Percentiles rank a stretch among this genome's conserved stretches.
These are phyloP conservation scores for Enteromius paludinosus DNA, from an alignment of 2,797 vertebrate species.

Conservation along the genomic window DNA sequence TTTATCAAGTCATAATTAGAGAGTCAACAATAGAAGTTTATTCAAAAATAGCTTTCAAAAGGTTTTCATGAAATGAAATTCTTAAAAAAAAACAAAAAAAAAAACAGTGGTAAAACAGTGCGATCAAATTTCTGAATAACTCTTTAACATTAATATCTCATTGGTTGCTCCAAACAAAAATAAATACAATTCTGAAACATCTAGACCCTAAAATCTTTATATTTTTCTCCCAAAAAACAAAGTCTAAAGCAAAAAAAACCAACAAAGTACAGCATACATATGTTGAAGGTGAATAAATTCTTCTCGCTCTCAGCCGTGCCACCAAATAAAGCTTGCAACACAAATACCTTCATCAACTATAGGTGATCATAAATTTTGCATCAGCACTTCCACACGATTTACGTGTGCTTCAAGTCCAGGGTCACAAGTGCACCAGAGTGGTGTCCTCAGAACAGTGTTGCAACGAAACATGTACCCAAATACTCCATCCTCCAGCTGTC, in stretches of 20 bases:
- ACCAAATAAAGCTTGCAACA: not conserved
- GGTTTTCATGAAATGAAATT: not conserved
- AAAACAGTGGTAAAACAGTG: slow-evolving; percentile 43
- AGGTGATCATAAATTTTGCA: slow-evolving; percentile 32
- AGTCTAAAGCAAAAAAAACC: not conserved
- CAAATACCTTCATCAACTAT: not conserved
- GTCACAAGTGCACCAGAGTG: slow-evolving; percentile 32
- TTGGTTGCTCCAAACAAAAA: slow-evolving; percentile 31
- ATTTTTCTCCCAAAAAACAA: not conserved
- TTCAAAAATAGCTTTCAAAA: slow-evolving; percentile 40
- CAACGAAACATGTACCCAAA: slow-evolving; percentile 48
- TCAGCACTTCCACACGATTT: slow-evolving; percentile 40
- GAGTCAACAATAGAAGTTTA: slow-evolving; percentile 25
- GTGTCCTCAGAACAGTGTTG: slow-evolving; percentile 59
- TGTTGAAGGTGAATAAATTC: not conserved
- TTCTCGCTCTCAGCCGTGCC: not conserved
- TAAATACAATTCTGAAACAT: slow-evolving; percentile 41
- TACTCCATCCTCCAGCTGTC: slow-evolving; percentile 2
- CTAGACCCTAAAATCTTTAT: not conserved
- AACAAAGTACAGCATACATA: slow-evolving; percentile 29
- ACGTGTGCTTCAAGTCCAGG: slow-evolving; percentile 53
- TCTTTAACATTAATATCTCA: slow-evolving; percentile 13
- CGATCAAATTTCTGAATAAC: slow-evolving; percentile 1
- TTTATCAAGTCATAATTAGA: slow-evolving; percentile 5
- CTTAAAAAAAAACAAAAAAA: not conserved